phyloP scores from a whole-genome alignment of 1,140 invertebrate species.

The Grapholita molesta region DNA sequence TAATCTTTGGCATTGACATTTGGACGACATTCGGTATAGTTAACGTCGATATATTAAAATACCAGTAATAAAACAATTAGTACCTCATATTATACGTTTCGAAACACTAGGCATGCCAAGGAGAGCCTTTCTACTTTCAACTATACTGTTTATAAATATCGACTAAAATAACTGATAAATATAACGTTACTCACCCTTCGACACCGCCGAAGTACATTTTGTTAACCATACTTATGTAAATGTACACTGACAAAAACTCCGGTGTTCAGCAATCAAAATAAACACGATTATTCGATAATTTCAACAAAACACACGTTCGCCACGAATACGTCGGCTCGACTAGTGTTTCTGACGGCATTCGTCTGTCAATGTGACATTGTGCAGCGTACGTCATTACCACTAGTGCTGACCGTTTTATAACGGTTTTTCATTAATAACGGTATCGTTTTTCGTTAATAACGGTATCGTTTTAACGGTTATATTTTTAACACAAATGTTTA shows the following conservation, averaged over 20 bases:
- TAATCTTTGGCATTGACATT: conserved; percentile 14
- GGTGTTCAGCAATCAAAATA: conserved; percentile 3
- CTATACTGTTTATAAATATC: conserved; percentile 21
- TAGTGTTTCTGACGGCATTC: conserved; percentile 20
- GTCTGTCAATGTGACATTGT: background rate
- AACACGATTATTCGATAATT: conserved; percentile 5
- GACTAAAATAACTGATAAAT: conserved; percentile 20
- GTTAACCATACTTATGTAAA: conserved; percentile 33
- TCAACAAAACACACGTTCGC: conserved; percentile 26
- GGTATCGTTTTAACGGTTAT: background rate
- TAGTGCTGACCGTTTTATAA: background rate
- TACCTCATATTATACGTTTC: conserved; percentile 27
- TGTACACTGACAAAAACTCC: conserved; percentile 30
- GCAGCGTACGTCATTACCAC: background rate
- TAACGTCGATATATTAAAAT: background rate
- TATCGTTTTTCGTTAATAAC: background rate
- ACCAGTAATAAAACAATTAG: conserved; percentile 13
- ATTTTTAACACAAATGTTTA: too few species aligned
- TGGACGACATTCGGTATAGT: background rate
- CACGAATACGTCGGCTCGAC: conserved; percentile 40
- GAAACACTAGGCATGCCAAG: conserved; percentile 54
- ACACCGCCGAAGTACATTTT: conserved; percentile 63
- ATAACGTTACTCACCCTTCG: conserved; percentile 53
- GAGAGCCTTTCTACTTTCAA: conserved; percentile 64
- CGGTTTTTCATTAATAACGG: background rate